phyloP scores from a whole-genome alignment of 2,113 vertebrate species.

The Pelvicachromis taeniatus region DNA sequence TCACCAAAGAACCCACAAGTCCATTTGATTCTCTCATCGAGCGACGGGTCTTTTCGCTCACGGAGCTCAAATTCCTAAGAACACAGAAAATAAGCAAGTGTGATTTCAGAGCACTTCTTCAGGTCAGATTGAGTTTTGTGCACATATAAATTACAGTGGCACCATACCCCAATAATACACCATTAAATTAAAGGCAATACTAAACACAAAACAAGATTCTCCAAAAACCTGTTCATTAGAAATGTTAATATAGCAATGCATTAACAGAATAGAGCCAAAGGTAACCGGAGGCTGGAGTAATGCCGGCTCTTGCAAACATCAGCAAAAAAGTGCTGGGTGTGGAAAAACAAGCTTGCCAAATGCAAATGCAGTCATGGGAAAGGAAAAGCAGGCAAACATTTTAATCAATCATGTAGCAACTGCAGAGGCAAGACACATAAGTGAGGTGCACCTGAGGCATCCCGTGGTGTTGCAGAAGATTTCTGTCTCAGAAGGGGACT shows the following conservation, averaged over 20 bases:
- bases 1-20: constrained; percentile 85
- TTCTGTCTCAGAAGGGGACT: constrained; percentile 81
- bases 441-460: constrained; percentile 83
- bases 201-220: not conserved
- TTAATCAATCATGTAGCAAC: not conserved
- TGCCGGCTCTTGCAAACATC: not conserved
- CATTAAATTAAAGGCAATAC: not conserved
- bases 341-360: not conserved
- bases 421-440: not conserved
- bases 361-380: not conserved
- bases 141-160: not conserved
- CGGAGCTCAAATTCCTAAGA: constrained; percentile 91
- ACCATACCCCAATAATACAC: not conserved
- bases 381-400: not conserved
- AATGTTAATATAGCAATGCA: not conserved
- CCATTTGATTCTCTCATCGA: constrained; percentile 83
- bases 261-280: not conserved
- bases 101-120: not conserved
- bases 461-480: constrained; percentile 96
- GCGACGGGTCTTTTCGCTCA: constrained; percentile 84
- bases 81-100: not conserved
- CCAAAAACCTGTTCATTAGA: not conserved
- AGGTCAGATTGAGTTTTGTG: not conserved
- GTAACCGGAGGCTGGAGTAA: not conserved
- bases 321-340: not conserved